Evolutionary conservation across 2,888 invertebrate genomes (phyloP), one percentile per base, ranked within the genome.

Genomic region (Mactromeris polynyma): DNA sequence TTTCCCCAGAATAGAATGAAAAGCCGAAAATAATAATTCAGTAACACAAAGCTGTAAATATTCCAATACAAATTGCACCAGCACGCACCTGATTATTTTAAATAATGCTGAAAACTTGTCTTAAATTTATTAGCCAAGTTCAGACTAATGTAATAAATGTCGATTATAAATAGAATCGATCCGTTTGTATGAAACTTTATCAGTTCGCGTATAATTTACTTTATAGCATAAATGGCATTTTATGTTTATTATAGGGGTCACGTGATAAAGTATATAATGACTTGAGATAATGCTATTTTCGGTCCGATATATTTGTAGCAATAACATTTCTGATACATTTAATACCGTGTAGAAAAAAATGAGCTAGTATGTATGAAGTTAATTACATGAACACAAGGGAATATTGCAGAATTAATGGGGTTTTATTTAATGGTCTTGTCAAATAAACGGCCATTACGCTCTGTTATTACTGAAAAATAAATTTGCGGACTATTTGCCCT

Each of bases 261-360:
- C 89, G 91, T 89, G 91, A 80, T 46, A 38, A 17, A 33, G 85
- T 82, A 80, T 89, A 89, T 73, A 89, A 89, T 83, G 82, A 79
- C 83, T 84, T 78, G 83, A 89, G 91, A 91, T 91, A 91, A 91
- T 89, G 89, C 51, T 89, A 91, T 91, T 91, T 91, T 91, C 81
- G 80, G 89, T 85, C 89, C 83, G 87, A 91, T 91, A 89, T 86
- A 83, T 78, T 89, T 91, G 85, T 87, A 78, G 85, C 85, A 87
- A 87, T 84, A 21, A 69, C 82, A 80, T 89, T 80, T 69, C 31
- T 42, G 83, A 42, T 83, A 73, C 73, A 73, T 73, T 73, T 33
- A 36, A 73, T 73, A 33, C 73, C 19, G 73, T 73, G 73, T 73
- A 73, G 73, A 73, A 73, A 73, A 33, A 33, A 36, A 64, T 26